Evolutionary conservation across 2,797 vertebrate species (phyloP), one percentile per base, ranked within the genome.

Genomic region (Craterocephalus amniculus): DNA sequence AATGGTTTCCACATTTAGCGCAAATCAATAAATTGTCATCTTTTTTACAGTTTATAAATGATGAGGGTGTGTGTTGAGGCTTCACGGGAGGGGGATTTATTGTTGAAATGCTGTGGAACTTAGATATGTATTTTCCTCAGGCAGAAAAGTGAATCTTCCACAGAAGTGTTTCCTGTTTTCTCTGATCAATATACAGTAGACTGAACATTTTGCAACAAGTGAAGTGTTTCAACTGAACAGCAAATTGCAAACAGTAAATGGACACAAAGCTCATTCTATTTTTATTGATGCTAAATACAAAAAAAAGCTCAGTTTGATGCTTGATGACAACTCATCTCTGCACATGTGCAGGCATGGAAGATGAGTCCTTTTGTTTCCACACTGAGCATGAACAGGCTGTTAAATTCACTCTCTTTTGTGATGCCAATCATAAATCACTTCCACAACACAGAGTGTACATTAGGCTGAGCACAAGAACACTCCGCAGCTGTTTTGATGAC

Each of bases 401-500:
- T 73, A 27, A 66, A 79, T 64, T 55, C 1, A 43, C 60, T 68
- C 4, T 34, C 22, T 67, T 77, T 65, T 71, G 57, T 74, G 51
- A 35, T 40, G 69, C 58, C 12, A 6, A 57, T 72, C 1, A 10
- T 62, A 78, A 74, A 75, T 79, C 86, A 63, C 68, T 7, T 58
- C 26, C 45, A 63, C 67, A 63, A 70, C 6, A 62, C 70, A 59
- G 36, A 49, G 9, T 1, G 32, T 20, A 61, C 70, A 61, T 78
- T 29, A 65, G 11, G 20, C 70, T 56, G 27, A 66, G 40, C 71
- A 40, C 59, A 64, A 68, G 72, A 29, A 69, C 18, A 18, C 0
- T 0, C 31, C 78, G 59, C 83, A 74, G 66, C 72, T 84, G 81
- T 22, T 81, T 58, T 0, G 55, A 78, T 83, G 73, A 78, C 74